Base-by-base conservation (phyloP, 2,113 vertebrate genomes). In the Melanerpes aurifrons region DNA sequence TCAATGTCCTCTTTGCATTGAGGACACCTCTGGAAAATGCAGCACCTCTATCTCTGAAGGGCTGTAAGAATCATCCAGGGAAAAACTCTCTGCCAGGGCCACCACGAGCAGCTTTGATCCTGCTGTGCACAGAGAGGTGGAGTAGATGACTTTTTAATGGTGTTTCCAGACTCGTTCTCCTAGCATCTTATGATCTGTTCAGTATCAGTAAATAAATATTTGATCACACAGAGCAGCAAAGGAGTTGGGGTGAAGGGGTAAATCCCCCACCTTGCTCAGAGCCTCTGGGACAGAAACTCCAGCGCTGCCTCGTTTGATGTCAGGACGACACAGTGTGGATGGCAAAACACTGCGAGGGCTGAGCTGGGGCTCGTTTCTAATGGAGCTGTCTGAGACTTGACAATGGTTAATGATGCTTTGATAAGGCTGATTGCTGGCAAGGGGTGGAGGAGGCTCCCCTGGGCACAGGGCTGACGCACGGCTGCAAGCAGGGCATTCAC, bases 301-400 rank as follows among this genome's bases (percentile, higher is more conserved):
- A 6, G 16, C 2, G 3, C 4, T 3, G 71, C 63, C 89, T 74
- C 0, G 0, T 67, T 88, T 81, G 18, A 4, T 6, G 15, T 18
- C 31, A 75, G 48, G 54, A 29, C 31, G n/a, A 45, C 14, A 29
- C 12, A 17, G 57, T 15, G 45, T 15, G 40, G 88, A 74, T 56
- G 53, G 76, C 58, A 83, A 92, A 85, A 22, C 3, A 4, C 6
- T 57, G 32, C 54, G 7, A 16, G 32, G 45, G 6, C 21, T 12
- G 61, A 35, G 61, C 74, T 61, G 26, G 40, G 72, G 20, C 37
- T 77, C 4, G 0, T 86, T 88, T 67, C 8, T 63, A 66, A 80
- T 31, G 3, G 6, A 92, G 78, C 59, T 73, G 81, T 56, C 71
- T 91, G 74, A 59, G 50, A 63, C 62, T 40, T 78, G 92, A 45